phyloP scores from a whole-genome alignment of 2,888 invertebrate species.

The Sesamia inferens region DNA sequence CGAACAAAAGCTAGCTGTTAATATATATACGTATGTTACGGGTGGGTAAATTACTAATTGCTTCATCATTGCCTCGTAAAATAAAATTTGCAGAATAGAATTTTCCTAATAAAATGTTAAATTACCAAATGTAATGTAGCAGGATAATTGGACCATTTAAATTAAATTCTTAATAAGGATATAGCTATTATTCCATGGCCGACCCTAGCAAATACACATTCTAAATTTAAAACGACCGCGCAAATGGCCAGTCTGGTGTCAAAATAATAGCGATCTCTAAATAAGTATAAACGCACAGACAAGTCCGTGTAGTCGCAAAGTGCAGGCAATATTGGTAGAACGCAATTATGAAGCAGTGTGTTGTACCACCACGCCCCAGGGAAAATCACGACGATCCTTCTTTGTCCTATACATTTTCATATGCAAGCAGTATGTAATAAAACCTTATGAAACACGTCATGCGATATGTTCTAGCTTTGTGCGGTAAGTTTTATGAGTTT shows the following conservation, averaged over 20 bases:
- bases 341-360: conserved; percentile 84
- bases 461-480: conserved; percentile 23
- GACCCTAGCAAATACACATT: conserved; percentile 19
- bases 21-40: too few species aligned
- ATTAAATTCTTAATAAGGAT: background rate
- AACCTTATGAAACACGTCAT: conserved; percentile 46
- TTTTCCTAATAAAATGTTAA: background rate
- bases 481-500: conserved; percentile 39
- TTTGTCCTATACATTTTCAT: conserved; percentile 58
- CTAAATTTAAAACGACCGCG: conserved; percentile 35
- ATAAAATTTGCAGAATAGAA: background rate
- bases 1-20: too few species aligned
- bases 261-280: conserved; percentile 40
- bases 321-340: conserved; percentile 78
- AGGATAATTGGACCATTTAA: background rate
- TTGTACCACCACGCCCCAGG: conserved; percentile 71
- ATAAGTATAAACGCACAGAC: conserved; percentile 60
- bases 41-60: too few species aligned
- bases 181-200: background rate
- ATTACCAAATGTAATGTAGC: background rate
- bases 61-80: background rate
- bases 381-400: conserved; percentile 67
- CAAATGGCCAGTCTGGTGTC: conserved; percentile 29
- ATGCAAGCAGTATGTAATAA: conserved; percentile 47
- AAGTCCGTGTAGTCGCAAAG: conserved; percentile 67